Base-by-base conservation (phyloP, 2,888 invertebrate genomes). In the Trachelus iudaicus region DNA sequence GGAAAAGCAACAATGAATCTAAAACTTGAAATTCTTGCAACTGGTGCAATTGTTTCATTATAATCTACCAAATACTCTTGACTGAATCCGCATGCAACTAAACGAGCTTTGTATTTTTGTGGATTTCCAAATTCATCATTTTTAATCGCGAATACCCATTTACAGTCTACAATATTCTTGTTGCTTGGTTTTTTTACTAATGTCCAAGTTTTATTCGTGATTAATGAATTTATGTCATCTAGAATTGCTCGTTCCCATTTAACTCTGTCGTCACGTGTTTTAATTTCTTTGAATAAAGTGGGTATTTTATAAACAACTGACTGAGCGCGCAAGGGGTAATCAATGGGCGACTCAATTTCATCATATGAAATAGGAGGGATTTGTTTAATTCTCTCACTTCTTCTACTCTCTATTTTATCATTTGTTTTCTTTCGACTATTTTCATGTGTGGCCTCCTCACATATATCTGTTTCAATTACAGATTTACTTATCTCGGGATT, bases 1-100 rank as follows among this genome's bases (percentile, higher is more conserved):
- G 79, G 71, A 76, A 82, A 81, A n/a, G 79, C 82, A n/a, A 81
- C 23, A 33, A 81, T 77, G 69, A 82, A 80, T 40, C 79, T 73
- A 73, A 79, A 81, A 74, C 80, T 81, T 56, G 80, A 37, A 74
- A 80, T 81, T 76, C 79, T 74, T 12, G 79, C 80, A 73, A 79
- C 80, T 68, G 80, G 56, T 78, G 35, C 35, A 35, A 11, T 11
- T 35, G 11, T 35, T 35, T 35, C 35, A 35, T 35, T 35, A 2
- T 35, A 79, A 74, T 80, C 77, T 71, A 69, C 37, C 69, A 80
- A 75, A 77, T 82, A 81, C 73, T 80, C n/a, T 77, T 80, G 80
- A 76, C 77, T 80, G 33, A 82, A 82, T 69, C 75, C 79, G 23
- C 76, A 73, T 37, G 78, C 79, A 73, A 80, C 79, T n/a, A 81